Conservation (phyloP, 2,888 invertebrate genomes). For the Cantharis rustica region DNA sequence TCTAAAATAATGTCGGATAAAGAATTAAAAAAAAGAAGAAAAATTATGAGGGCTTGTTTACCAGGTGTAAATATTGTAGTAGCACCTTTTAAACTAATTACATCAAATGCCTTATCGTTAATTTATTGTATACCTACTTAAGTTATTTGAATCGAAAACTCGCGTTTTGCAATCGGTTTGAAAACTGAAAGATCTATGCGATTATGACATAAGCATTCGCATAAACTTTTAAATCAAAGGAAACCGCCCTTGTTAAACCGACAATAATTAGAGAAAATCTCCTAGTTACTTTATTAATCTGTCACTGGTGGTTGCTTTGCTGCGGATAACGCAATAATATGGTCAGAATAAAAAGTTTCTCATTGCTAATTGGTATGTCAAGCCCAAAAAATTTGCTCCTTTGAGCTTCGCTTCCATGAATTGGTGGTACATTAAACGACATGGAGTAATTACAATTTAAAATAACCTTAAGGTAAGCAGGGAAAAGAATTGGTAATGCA, state of each 20-base stretch:
- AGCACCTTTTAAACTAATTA: neutral
- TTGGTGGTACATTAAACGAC: neutral
- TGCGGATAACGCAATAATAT: neutral
- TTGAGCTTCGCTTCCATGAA: neutral
- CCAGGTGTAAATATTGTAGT: neutral
- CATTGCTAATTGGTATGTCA: neutral
- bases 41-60: neutral
- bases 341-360: neutral
- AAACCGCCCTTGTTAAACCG: conserved; percentile 22
- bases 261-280: conserved; percentile 24
- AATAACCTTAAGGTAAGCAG: neutral
- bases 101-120: neutral
- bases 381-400: neutral
- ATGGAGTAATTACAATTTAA: neutral
- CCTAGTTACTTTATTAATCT: neutral
- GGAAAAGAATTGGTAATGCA: neutral
- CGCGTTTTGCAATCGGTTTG: conserved; percentile 5
- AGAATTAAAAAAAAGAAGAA: neutral
- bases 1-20: neutral
- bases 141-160: neutral
- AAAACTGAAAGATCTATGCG: conserved; percentile 14
- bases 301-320: neutral
- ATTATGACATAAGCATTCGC: conserved; percentile 13
- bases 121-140: neutral
- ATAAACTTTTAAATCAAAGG: conserved; percentile 20